A percentile compares a stretch with the other conserved stretches of the same genome.
These are phyloP conservation scores for Cyphomyrus plagiostoma DNA, from an alignment of 2,113 vertebrate genomes.

Conservation along the genomic window DNA sequence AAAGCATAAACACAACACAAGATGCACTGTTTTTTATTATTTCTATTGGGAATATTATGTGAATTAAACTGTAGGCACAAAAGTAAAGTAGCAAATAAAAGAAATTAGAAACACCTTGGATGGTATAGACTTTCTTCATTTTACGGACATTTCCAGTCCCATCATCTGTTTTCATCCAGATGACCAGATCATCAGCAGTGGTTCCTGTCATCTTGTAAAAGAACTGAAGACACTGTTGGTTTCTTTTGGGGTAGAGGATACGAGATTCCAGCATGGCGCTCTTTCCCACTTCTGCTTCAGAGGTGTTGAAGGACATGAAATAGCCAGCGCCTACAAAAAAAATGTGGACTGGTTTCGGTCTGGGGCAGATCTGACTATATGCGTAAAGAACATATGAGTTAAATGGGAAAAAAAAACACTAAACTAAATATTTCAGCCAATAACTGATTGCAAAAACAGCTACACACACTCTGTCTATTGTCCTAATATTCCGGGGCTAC, in stretches of 20 bases:
- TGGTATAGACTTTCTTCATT: slow-evolving; percentile 66
- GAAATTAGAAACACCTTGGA: slow-evolving; percentile 60
- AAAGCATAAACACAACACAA: not conserved
- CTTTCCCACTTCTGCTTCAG: slow-evolving; percentile 41
- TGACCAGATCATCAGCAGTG: slow-evolving; percentile 59
- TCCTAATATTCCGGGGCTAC: not conserved
- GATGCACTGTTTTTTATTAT: not conserved
- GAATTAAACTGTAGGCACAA: not conserved
- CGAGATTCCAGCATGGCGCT: slow-evolving; percentile 77
- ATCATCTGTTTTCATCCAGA: slow-evolving; percentile 79
- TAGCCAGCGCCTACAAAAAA: slow-evolving; percentile 67
- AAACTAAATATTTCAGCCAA: not conserved
- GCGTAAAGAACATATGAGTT: not conserved
- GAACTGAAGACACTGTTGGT: slow-evolving; percentile 79
- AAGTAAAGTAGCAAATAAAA: not conserved
- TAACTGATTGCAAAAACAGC: not conserved
- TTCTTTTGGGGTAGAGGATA: slow-evolving; percentile 78
- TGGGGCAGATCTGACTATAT: not conserved
- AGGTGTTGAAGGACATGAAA: slow-evolving; percentile 73
- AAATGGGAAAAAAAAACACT: not conserved
- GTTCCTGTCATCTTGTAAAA: slow-evolving; percentile 77
- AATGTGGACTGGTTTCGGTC: not conserved
- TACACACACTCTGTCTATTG: not conserved
- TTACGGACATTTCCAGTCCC: slow-evolving; percentile 62
- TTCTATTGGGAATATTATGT: not conserved